Conservation (phyloP, 2,113 vertebrate genomes). For the Ochotona curzoniae region DNA sequence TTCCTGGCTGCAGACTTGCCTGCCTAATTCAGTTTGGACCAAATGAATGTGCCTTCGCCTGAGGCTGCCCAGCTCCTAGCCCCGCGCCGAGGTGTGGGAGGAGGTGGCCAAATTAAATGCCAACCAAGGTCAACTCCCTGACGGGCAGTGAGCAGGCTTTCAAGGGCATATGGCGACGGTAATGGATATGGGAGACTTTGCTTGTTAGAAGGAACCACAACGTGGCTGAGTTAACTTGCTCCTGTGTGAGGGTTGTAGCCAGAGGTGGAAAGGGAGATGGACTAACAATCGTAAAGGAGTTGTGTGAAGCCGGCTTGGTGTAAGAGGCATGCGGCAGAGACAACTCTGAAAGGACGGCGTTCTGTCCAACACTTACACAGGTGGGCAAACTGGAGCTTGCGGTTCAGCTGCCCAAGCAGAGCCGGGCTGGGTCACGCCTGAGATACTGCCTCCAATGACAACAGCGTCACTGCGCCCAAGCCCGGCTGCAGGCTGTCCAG, state of each 20-base stretch:
- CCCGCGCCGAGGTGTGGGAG: constrained; percentile 55
- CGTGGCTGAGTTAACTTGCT: neutral
- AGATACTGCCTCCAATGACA: neutral
- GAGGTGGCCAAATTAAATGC: neutral
- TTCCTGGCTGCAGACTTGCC: constrained; percentile 56
- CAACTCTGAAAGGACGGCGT: neutral
- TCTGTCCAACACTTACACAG: neutral
- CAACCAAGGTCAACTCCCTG: neutral
- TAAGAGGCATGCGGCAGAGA: neutral
- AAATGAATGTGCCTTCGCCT: constrained; percentile 56
- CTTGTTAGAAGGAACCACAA: neutral
- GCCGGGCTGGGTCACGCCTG: neutral
- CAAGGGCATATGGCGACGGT: neutral
- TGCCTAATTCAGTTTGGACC: constrained; percentile 71
- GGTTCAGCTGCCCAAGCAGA: too few relatives aligned
- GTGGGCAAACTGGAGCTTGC: neutral
- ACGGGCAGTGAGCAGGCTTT: neutral
- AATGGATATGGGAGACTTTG: neutral
- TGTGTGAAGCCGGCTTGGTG: neutral
- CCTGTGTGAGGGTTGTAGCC: neutral
- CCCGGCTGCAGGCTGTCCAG: neutral
- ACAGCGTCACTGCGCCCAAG: neutral
- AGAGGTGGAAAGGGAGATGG: neutral
- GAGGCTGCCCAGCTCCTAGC: neutral
- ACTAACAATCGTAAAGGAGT: neutral